These are phyloP conservation scores for Hemaris fuciformis DNA, from an alignment of 2,888 invertebrate species.

Conservation along the genomic window DNA sequence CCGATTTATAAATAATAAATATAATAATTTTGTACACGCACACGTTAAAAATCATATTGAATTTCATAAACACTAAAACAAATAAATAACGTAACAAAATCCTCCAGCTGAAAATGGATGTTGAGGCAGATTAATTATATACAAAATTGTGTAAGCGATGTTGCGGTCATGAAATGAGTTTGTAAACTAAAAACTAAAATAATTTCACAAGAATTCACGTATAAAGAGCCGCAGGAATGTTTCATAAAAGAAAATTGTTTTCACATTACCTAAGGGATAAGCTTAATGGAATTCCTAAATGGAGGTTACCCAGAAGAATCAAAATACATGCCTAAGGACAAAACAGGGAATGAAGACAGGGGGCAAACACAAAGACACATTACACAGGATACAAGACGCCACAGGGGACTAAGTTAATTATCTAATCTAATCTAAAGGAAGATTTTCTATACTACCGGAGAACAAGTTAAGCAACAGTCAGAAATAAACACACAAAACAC, in stretches of 20 bases:
- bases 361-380: slow-evolving; percentile 47
- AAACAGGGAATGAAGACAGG: slow-evolving; percentile 39
- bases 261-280: slow-evolving; percentile 28
- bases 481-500: background rate
- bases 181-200: slow-evolving; percentile 21
- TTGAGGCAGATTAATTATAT: background rate
- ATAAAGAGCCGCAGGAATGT: slow-evolving; percentile 24
- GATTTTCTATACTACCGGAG: slow-evolving; percentile 52
- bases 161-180: slow-evolving; percentile 35
- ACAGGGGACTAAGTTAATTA: slow-evolving; percentile 48
- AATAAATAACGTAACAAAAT: background rate
- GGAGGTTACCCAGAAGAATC: slow-evolving; percentile 49
- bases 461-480: slow-evolving; percentile 45
- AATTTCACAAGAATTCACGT: slow-evolving; percentile 21
- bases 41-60: background rate
- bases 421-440: slow-evolving; percentile 54
- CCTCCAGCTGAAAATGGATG: background rate
- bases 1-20: slow-evolving; percentile 16
- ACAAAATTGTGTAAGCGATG: slow-evolving; percentile 36
- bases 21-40: background rate
- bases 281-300: slow-evolving; percentile 37
- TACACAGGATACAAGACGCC: slow-evolving; percentile 49
- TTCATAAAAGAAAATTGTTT: slow-evolving; percentile 25
- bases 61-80: background rate
- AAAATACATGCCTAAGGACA: slow-evolving; percentile 56